Evolutionary conservation across 2,888 invertebrate species (phyloP).

Genomic region (Escarpia spicata): DNA sequence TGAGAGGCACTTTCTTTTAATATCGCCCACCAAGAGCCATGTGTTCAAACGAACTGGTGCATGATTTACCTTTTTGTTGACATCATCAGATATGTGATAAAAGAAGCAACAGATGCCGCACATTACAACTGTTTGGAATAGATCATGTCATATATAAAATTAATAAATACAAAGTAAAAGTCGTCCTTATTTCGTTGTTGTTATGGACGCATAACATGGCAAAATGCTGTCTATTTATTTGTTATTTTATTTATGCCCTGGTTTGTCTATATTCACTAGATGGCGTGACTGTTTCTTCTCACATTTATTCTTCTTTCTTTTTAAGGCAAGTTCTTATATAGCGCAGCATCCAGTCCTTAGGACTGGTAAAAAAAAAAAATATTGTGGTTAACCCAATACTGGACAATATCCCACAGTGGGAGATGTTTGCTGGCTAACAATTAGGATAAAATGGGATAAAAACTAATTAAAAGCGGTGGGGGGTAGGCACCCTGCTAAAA

Average conservation of each 20-base stretch:
- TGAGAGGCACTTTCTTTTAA: too few species aligned
- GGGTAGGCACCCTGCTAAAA: too few species aligned
- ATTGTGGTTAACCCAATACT: too few species aligned
- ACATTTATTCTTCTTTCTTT: not conserved
- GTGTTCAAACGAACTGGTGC: not conserved
- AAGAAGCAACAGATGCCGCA: not conserved
- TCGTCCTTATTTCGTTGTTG: not conserved
- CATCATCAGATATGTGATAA: not conserved
- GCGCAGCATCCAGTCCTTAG: too few species aligned
- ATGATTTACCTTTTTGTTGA: not conserved
- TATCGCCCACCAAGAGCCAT: not conserved
- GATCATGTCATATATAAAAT: not conserved
- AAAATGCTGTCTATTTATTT: not conserved
- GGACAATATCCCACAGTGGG: too few species aligned
- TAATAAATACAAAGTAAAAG: not conserved
- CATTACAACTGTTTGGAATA: not conserved
- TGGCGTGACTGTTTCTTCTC: not conserved
- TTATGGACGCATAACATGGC: not conserved
- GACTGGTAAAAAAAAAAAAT: too few species aligned
- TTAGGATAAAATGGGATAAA: too few species aligned
- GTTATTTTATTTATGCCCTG: not conserved
- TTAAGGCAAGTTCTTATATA: too few species aligned
- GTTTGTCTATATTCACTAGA: not conserved
- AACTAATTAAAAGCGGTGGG: too few species aligned
- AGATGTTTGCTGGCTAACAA: too few species aligned